Evolutionary conservation across 2,888 invertebrate genomes (phyloP).

Genomic region (Troglohyphantes excavatus): DNA sequence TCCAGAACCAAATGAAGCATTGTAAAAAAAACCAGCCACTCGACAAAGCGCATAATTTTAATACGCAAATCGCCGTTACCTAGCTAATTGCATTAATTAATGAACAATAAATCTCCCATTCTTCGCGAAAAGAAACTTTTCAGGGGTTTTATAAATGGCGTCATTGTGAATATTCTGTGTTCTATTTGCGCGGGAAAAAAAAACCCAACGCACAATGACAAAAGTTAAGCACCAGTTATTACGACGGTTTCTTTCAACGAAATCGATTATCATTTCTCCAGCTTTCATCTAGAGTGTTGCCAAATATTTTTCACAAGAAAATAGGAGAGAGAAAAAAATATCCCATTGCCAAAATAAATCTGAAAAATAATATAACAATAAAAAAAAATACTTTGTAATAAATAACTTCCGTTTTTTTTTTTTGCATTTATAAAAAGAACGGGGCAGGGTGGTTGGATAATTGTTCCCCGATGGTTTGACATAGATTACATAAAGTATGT

Average conservation of each 20-base stretch:
- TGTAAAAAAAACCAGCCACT: neutral
- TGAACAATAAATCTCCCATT: neutral
- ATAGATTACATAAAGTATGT: constrained; percentile 43
- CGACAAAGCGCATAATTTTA: neutral
- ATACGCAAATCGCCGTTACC: neutral
- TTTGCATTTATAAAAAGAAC: constrained; percentile 29
- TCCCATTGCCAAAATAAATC: neutral
- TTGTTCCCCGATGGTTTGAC: constrained; percentile 43
- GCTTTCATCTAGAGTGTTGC: constrained; percentile 17
- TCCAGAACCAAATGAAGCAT: neutral
- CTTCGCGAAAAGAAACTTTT: neutral
- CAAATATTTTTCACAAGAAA: constrained; percentile 17
- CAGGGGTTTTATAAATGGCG: neutral
- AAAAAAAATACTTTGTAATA: constrained; percentile 35
- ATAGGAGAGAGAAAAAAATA: constrained; percentile 30
- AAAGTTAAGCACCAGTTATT: neutral
- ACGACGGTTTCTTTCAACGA: neutral
- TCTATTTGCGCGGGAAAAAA: neutral
- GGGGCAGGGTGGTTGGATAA: constrained; percentile 13
- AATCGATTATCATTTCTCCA: constrained; percentile 24
- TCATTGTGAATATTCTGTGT: neutral
- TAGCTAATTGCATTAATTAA: constrained; percentile 6
- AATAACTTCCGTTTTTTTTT: constrained; percentile 42
- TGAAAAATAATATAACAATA: neutral
- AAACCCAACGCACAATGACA: neutral